These are phyloP conservation scores for Priocnemis perturbator DNA, from an alignment of 2,888 invertebrate species.

Conservation along the genomic window DNA sequence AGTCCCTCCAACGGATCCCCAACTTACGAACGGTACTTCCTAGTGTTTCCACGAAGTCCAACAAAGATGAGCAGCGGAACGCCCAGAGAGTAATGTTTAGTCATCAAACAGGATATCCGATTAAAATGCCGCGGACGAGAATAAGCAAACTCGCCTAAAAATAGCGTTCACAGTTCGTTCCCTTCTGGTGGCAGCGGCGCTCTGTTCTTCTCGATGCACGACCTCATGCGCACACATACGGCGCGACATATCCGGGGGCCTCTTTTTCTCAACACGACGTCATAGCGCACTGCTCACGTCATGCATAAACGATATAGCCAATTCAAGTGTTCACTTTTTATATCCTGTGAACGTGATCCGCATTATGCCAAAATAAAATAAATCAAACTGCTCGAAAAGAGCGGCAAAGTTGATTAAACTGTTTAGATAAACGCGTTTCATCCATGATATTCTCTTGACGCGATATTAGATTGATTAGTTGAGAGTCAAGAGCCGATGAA, in stretches of 20 bases:
- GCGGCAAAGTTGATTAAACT: no score
- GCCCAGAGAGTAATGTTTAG: conserved; percentile 35
- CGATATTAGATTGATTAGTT: neutral
- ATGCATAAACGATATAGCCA: conserved; percentile 7
- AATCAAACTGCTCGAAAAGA: no score
- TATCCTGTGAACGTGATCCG: neutral
- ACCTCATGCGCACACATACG: conserved; percentile 10
- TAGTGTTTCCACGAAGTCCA: conserved; percentile 3
- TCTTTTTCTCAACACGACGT: conserved; percentile 49
- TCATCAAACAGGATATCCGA: conserved; percentile 56
- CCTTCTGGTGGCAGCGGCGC: conserved; percentile 18
- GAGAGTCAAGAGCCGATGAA: neutral
- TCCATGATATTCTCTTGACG: neutral
- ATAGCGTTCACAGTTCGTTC: conserved; percentile 39
- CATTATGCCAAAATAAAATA: no score
- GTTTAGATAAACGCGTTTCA: neutral
- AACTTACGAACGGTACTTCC: neutral
- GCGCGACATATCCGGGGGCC: conserved; percentile 42
- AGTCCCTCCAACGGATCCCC: no score
- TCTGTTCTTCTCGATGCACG: neutral
- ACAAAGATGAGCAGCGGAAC: conserved; percentile 10
- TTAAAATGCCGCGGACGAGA: conserved; percentile 53
- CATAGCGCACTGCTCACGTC: conserved; percentile 33
- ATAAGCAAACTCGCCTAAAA: conserved; percentile 47
- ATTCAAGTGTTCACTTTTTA: neutral